Evolutionary conservation across 2,113 vertebrate species (phyloP).

Genomic region (Chlamydotis undulata): DNA sequence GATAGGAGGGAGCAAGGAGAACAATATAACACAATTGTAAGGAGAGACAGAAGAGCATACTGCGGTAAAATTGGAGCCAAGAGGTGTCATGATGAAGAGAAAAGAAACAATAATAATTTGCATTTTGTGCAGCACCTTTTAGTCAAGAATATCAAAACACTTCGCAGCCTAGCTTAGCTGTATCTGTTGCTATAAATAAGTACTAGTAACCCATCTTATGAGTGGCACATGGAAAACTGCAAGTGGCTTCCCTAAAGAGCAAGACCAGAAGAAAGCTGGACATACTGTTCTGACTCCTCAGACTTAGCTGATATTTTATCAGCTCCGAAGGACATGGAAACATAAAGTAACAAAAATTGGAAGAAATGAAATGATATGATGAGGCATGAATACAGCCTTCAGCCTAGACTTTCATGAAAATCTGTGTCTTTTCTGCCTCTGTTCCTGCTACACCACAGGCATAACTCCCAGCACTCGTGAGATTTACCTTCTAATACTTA

Average conservation of each 20-base stretch:
- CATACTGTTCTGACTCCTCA: neutral
- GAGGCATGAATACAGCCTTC: neutral
- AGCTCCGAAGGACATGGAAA: neutral
- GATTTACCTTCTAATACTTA: neutral
- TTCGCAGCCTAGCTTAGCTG: neutral
- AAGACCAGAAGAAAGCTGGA: neutral
- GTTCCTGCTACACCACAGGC: neutral
- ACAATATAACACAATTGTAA: neutral
- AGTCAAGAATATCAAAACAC: neutral
- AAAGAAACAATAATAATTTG: constrained; percentile 15
- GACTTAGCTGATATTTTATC: neutral
- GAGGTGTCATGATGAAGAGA: neutral
- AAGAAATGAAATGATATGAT: neutral
- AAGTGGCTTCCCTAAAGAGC: neutral
- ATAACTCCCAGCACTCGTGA: neutral
- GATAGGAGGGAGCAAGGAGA: neutral
- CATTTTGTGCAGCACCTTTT: constrained; percentile 13
- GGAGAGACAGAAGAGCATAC: neutral
- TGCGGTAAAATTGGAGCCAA: constrained; percentile 17
- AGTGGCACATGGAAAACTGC: neutral
- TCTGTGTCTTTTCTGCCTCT: neutral
- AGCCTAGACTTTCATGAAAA: neutral
- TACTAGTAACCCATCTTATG: neutral
- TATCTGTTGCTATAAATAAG: neutral
- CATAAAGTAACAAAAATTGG: neutral